These are phyloP conservation scores for Nannospalax galili DNA, from an alignment of 2,113 vertebrate genomes.

Conservation along the genomic window DNA sequence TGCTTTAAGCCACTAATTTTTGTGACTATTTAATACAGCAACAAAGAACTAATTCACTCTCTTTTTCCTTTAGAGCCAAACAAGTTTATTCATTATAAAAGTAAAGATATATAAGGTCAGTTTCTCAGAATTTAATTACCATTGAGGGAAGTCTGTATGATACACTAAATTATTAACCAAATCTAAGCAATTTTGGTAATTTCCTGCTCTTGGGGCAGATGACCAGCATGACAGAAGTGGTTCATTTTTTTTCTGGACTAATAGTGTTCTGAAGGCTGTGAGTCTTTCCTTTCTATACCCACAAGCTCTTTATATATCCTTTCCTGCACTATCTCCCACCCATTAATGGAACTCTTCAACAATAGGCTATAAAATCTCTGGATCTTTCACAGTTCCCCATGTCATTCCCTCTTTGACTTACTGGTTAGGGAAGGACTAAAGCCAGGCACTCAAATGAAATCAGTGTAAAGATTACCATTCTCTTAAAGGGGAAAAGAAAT, in stretches of 20 bases:
- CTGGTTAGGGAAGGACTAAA: constrained; percentile 36
- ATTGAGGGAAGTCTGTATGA: constrained; percentile 43
- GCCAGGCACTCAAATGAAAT: constrained; percentile 59
- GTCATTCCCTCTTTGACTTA: constrained; percentile 42
- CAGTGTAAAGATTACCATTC: constrained; percentile 36
- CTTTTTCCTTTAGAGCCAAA: constrained; percentile 45
- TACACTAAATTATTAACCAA: constrained; percentile 19
- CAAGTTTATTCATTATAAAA: constrained; percentile 46
- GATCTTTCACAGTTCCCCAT: constrained; percentile 11
- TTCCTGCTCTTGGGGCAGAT: background rate
- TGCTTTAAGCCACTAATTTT: constrained; percentile 13
- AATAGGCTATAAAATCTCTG: constrained; percentile 1
- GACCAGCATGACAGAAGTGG: background rate
- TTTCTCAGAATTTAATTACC: constrained; percentile 41
- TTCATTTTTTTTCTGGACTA: background rate
- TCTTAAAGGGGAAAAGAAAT: constrained; percentile 58
- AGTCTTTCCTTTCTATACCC: constrained; percentile 5
- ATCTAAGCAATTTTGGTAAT: background rate
- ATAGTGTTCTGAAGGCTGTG: constrained; percentile 16
- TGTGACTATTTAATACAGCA: constrained; percentile 45
- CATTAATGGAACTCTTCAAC: constrained; percentile 17
- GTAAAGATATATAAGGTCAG: constrained; percentile 6
- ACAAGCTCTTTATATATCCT: constrained; percentile 5
- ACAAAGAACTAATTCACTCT: constrained; percentile 34
- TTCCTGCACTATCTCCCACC: constrained; percentile 14